phyloP scores from a whole-genome alignment of 2,888 invertebrate species.

The Dicyrtoma fusca region DNA sequence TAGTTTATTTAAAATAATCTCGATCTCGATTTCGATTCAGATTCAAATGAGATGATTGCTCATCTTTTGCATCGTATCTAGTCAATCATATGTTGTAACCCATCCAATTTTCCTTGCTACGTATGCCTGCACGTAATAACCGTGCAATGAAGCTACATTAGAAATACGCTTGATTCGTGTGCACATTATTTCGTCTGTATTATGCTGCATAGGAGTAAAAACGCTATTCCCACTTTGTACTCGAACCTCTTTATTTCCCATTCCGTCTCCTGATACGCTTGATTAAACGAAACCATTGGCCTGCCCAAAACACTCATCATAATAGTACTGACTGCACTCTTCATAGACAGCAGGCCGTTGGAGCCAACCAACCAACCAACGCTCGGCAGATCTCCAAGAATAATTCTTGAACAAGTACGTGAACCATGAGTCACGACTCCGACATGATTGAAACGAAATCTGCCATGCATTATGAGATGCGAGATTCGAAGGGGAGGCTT shows the following conservation, averaged over 20 bases:
- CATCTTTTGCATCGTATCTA: no score
- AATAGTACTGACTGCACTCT: slow-evolving; percentile 7
- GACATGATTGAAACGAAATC: slow-evolving; percentile 32
- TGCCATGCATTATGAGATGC: slow-evolving; percentile 1
- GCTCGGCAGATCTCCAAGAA: no score
- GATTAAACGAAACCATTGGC: slow-evolving; percentile 27
- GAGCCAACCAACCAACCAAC: no score
- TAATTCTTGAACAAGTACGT: no score
- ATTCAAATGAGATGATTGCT: no score
- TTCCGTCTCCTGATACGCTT: not conserved
- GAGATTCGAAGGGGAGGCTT: slow-evolving; percentile 12
- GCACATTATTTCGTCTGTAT: no score
- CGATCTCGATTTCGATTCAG: no score
- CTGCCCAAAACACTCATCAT: slow-evolving; percentile 39
- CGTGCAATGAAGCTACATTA: not conserved
- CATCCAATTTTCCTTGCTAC: not conserved
- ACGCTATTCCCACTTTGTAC: no score
- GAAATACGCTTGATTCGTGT: not conserved
- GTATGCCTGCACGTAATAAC: not conserved
- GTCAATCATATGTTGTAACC: slow-evolving; percentile 1
- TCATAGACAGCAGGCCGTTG: no score
- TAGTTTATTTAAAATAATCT: no score
- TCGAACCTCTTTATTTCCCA: not conserved
- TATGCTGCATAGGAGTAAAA: no score
- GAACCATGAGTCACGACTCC: slow-evolving; percentile 37